A percentile compares a stretch with the other conserved stretches of the same genome.
These are phyloP conservation scores for Poecilia latipinna DNA, from an alignment of 2,113 vertebrate species.

Conservation along the genomic window DNA sequence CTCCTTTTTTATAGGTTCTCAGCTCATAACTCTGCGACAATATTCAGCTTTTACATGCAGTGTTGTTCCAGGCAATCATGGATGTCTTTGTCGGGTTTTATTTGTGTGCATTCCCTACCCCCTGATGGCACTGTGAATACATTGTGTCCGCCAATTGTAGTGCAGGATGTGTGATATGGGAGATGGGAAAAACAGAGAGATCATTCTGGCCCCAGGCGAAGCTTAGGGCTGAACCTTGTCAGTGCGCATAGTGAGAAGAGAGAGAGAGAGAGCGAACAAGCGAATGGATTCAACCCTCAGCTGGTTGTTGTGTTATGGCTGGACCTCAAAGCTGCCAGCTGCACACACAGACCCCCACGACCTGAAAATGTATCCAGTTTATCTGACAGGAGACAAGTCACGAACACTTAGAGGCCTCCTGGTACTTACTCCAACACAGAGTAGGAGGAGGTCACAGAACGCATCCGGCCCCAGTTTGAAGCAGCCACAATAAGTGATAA, in stretches of 20 bases:
- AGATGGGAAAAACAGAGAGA: constrained; percentile 81
- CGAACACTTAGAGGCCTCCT: constrained; percentile 33
- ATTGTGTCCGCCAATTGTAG: constrained; percentile 79
- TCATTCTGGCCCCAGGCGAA: constrained; percentile 73
- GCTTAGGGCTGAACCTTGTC: constrained; percentile 74
- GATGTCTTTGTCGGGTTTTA: constrained; percentile 66
- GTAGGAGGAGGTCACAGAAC: neutral
- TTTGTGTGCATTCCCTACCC: constrained; percentile 76
- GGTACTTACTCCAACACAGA: constrained; percentile 14
- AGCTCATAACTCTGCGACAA: constrained; percentile 6
- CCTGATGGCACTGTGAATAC: constrained; percentile 77
- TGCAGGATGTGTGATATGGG: constrained; percentile 79
- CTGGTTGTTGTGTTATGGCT: constrained; percentile 55
- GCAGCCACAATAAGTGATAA: constrained; percentile 56
- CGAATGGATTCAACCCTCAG: constrained; percentile 42
- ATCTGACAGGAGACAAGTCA: constrained; percentile 37
- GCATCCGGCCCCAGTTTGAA: constrained; percentile 2
- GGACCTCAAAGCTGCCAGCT: constrained; percentile 65
- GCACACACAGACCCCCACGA: constrained; percentile 56
- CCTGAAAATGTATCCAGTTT: constrained; percentile 42
- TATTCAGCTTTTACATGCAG: constrained; percentile 13
- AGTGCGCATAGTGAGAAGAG: constrained; percentile 53
- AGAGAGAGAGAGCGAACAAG: constrained; percentile 14
- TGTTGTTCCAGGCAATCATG: constrained; percentile 38
- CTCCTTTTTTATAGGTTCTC: constrained; percentile 12